These are phyloP conservation scores for Oncorhynchus masou DNA, from an alignment of 2,113 vertebrate species.

Conservation along the genomic window DNA sequence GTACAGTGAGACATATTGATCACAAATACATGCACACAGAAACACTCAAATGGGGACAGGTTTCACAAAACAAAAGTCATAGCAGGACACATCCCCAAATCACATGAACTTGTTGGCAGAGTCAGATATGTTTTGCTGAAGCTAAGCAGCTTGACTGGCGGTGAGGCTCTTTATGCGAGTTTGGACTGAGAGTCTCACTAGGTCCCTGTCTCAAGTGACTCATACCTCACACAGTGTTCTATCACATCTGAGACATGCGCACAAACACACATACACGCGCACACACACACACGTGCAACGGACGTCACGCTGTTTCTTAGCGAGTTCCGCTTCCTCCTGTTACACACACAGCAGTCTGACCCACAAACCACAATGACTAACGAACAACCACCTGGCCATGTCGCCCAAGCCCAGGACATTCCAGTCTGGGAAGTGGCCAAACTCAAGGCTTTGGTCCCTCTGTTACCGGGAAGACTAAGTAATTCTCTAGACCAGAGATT, in stretches of 20 bases:
- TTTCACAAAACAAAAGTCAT: conserved; percentile 15
- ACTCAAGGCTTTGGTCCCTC: conserved; percentile 5
- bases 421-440: neutral
- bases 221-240: conserved; percentile 31
- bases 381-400: neutral
- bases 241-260: neutral
- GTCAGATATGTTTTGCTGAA: conserved; percentile 7
- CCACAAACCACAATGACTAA: neutral
- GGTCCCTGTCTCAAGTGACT: conserved; percentile 15
- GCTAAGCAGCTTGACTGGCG: neutral
- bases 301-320: neutral
- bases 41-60: neutral
- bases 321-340: neutral
- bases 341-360: neutral
- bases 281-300: neutral
- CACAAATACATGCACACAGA: neutral
- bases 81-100: conserved; percentile 3
- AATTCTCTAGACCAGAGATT: neutral
- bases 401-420: neutral
- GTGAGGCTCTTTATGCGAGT: conserved; percentile 16
- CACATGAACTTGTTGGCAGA: conserved; percentile 13
- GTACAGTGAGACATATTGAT: conserved; percentile 2
- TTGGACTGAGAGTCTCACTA: conserved; percentile 20
- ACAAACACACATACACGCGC: neutral
- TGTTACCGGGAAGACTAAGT: neutral